Evolutionary conservation across 2,113 vertebrate genomes (phyloP), one percentile per base, ranked within the genome.

Genomic region (Australoheros scitulus): DNA sequence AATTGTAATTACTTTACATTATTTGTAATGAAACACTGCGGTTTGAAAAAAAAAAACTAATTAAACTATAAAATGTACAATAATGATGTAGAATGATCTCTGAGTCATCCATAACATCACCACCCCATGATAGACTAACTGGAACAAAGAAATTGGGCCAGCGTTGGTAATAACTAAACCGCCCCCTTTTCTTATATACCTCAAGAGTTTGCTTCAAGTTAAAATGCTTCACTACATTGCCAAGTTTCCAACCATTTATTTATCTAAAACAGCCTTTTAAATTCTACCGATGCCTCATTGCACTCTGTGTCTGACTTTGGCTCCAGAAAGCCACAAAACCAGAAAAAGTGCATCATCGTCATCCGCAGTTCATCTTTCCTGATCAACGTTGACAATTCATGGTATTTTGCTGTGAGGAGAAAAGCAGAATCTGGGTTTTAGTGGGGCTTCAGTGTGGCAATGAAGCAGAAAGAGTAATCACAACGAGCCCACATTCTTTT

Each of bases 351-450:
- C 61, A 76, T 41, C 32, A 41, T 52, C 52, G 32, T 32, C 47
- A 72, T 72, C 47, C 47, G 26, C 26, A 72, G 68, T 9, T 55
- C 17, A 72, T 55, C 47, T 34, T 72, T 29, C 74, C 84, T 81
- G 61, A 65, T 63, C 36, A 8, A 52, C 58, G 36, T 20, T 32
- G 50, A 29, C 55, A 56, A 59, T 38, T 93, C 91, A 92, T 7
- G 77, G 78, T 41, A 89, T 88, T 90, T 91, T 93, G 83, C 93
- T 94, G 61, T 29, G 15, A 55, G 5, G 14, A 80, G 11, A 85
- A 76, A 60, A 65, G 6, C 8, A 79, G 7, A 79, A 64, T 77
- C 5, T 38, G 18, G 64, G 47, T 6, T 72, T 81, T 10, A 34
- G 14, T 43, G 24, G 47, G 32, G 26, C 32, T 72, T 34, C 0